Conservation (phyloP, 2,888 invertebrate species). For the Cacoxenus indagator region DNA sequence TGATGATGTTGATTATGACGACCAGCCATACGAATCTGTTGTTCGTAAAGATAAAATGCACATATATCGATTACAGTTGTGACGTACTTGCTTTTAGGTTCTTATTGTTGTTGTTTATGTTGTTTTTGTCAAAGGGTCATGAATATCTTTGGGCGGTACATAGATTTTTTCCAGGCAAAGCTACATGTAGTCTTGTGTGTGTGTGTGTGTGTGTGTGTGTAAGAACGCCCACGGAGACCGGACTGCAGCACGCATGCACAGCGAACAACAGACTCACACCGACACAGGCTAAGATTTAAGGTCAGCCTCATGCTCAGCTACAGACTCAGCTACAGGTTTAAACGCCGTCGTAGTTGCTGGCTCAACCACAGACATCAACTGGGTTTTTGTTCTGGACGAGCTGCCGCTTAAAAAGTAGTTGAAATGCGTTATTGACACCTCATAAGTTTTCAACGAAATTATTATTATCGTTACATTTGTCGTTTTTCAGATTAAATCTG, state of each 20-base stretch:
- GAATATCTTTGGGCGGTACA: constrained; percentile 28
- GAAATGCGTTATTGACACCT: constrained; percentile 43
- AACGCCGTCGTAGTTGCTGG: not conserved
- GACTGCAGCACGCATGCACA: constrained; percentile 6
- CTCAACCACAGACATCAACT: not conserved
- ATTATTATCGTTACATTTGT: constrained; percentile 26
- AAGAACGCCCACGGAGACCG: constrained; percentile 19
- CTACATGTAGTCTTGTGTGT: not conserved
- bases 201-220: constrained; percentile 23
- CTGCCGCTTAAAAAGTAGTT: constrained; percentile 25
- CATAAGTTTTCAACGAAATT: constrained; percentile 36
- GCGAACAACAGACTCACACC: not conserved
- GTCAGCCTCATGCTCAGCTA: not conserved
- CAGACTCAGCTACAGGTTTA: not conserved
- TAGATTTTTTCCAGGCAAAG: not conserved
- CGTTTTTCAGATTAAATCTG: not conserved
- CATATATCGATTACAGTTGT: constrained; percentile 54
- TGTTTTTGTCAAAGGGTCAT: constrained; percentile 13
- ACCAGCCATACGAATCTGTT: not conserved
- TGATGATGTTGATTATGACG: not conserved
- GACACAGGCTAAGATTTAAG: not conserved
- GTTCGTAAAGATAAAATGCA: constrained; percentile 26
- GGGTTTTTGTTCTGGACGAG: not conserved
- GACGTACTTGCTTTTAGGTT: not conserved
- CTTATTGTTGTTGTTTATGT: not conserved